A percentile compares a stretch with the other conserved stretches of the same genome.
Evolutionary conservation across 2,113 vertebrate genomes (phyloP).

Genomic region (Sorex fumeus): DNA sequence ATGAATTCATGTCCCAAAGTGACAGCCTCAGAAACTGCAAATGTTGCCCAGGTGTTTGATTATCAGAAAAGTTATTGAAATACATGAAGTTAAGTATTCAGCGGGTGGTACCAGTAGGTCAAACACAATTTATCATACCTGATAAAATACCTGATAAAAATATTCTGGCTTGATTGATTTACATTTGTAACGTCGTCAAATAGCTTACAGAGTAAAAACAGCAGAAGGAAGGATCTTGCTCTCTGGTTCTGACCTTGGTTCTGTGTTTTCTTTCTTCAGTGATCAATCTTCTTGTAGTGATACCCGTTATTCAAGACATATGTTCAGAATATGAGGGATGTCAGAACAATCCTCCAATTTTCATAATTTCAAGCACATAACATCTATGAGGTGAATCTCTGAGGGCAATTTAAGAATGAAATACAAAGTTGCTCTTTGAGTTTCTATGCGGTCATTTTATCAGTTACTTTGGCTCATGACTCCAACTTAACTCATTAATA

Average conservation of each 20-base stretch:
- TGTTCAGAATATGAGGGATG: background rate
- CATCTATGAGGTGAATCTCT: background rate
- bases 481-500: background rate
- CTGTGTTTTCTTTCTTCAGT: background rate
- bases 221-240: constrained; percentile 3
- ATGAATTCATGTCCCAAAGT: constrained; percentile 67
- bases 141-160: constrained; percentile 53
- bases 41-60: constrained; percentile 50
- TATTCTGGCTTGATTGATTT: background rate
- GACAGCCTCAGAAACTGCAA: constrained; percentile 43
- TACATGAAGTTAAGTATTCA: constrained; percentile 56
- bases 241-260: constrained; percentile 36
- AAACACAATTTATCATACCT: constrained; percentile 62
- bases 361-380: background rate
- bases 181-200: constrained; percentile 1
- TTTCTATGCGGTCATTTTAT: background rate
- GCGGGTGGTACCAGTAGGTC: constrained; percentile 34
- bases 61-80: constrained; percentile 70
- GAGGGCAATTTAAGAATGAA: background rate
- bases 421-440: background rate
- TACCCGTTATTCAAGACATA: background rate
- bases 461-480: background rate
- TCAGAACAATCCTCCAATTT: background rate
- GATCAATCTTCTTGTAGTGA: background rate
- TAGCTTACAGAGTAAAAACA: constrained; percentile 17